Conservation (phyloP, 2,888 invertebrate genomes). For the Entomobrya multifasciata region DNA sequence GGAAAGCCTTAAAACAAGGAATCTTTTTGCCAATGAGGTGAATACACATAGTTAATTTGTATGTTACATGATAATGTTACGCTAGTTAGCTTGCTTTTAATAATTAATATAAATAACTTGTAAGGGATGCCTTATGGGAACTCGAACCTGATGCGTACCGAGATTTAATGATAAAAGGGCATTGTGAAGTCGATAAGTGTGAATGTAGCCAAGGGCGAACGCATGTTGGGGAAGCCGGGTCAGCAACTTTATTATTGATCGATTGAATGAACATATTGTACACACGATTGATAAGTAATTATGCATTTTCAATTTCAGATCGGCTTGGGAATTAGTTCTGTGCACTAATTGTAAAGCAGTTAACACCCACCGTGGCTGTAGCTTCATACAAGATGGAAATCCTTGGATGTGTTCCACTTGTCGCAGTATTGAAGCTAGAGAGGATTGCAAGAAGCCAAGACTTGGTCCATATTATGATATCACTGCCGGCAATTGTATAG, state of each 20-base stretch:
- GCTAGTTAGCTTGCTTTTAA: neutral
- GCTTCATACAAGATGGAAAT: neutral
- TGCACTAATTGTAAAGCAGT: neutral
- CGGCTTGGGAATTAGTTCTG: neutral
- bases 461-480: no score
- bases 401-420: neutral
- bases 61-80: no score
- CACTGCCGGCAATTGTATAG: no score
- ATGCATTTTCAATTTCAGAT: neutral
- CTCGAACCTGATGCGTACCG: conserved; percentile 88
- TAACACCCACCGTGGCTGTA: neutral
- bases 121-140: conserved; percentile 93
- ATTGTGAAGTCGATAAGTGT: conserved; percentile 86
- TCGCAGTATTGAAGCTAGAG: no score
- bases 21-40: conserved; percentile 91
- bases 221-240: conserved; percentile 81
- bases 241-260: neutral
- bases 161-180: conserved; percentile 86
- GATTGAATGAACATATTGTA: no score
- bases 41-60: no score
- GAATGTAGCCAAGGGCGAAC: conserved; percentile 84
- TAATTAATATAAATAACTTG: neutral
- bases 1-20: conserved; percentile 85
- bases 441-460: no score
- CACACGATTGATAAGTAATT: no score